phyloP scores from a whole-genome alignment of 2,888 invertebrate species.

The Phalera bucephala region DNA sequence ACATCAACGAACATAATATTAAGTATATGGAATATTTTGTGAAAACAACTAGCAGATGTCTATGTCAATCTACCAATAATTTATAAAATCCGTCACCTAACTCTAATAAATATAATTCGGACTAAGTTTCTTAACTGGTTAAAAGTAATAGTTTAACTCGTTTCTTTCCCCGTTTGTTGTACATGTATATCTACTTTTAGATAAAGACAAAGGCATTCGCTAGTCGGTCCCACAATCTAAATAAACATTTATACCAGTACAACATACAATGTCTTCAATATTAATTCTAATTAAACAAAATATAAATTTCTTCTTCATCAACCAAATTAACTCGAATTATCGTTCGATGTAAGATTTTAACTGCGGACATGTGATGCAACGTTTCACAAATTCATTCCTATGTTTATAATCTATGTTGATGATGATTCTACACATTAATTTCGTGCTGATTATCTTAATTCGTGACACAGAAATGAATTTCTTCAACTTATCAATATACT shows the following conservation, averaged over 20 bases:
- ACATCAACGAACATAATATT: constrained; percentile 50
- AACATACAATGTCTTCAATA: constrained; percentile 54
- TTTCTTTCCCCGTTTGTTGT: too few relatives aligned
- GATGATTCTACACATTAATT: too few relatives aligned
- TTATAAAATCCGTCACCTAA: too few relatives aligned
- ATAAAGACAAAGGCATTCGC: constrained; percentile 13
- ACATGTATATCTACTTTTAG: too few relatives aligned
- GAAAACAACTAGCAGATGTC: constrained; percentile 22
- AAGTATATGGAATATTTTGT: constrained; percentile 49
- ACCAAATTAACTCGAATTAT: constrained; percentile 11
- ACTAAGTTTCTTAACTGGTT: not conserved
- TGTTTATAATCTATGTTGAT: constrained; percentile 1
- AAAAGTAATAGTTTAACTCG: too few relatives aligned
- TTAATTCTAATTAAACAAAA: constrained; percentile 28
- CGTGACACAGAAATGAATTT: not conserved
- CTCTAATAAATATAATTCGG: not conserved
- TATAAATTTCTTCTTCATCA: constrained; percentile 1
- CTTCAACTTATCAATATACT: too few relatives aligned
- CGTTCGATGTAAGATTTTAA: constrained; percentile 11
- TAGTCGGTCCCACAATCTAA: constrained; percentile 28
- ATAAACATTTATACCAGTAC: constrained; percentile 46
- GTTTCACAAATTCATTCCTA: constrained; percentile 8
- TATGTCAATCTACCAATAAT: not conserved
- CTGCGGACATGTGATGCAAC: not conserved
- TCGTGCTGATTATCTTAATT: not conserved